Conservation (phyloP, 2,888 invertebrate genomes). For the Agapetus fuscipes region DNA sequence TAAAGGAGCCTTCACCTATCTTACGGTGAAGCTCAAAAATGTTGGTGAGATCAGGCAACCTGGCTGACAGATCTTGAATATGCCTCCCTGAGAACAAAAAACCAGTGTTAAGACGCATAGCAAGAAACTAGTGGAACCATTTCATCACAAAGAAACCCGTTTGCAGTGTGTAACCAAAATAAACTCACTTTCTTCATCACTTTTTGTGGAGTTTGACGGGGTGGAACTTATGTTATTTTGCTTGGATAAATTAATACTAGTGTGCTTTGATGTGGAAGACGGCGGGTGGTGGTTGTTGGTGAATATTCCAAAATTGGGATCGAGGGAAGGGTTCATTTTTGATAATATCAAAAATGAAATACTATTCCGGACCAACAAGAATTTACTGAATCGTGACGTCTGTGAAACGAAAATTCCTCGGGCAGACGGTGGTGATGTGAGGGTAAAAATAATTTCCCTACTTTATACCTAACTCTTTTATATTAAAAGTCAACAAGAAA, state of each 20-base stretch:
- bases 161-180: neutral
- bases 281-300: constrained; percentile 5
- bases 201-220: constrained; percentile 9
- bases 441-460: too few species aligned
- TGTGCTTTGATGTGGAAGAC: constrained; percentile 11
- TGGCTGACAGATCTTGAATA: constrained; percentile 36
- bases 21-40: constrained; percentile 59
- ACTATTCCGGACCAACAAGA: constrained; percentile 11
- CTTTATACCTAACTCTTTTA: too few species aligned
- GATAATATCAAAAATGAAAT: constrained; percentile 3
- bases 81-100: constrained; percentile 29
- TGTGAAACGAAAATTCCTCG: constrained; percentile 12
- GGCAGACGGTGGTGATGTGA: constrained; percentile 10
- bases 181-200: constrained; percentile 16
- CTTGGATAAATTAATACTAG: constrained; percentile 13
- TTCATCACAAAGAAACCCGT: neutral
- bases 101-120: neutral
- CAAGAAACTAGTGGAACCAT: neutral
- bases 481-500: too few species aligned
- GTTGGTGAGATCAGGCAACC: constrained; percentile 51
- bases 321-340: constrained; percentile 16
- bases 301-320: constrained; percentile 9
- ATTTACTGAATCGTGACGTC: constrained; percentile 15
- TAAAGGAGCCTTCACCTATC: constrained; percentile 80
- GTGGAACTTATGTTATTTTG: constrained; percentile 10